Percentiles rank a stretch among this genome's conserved stretches.
phyloP scores from a whole-genome alignment of 2,113 vertebrate genomes.

The Plestiodon gilberti region DNA sequence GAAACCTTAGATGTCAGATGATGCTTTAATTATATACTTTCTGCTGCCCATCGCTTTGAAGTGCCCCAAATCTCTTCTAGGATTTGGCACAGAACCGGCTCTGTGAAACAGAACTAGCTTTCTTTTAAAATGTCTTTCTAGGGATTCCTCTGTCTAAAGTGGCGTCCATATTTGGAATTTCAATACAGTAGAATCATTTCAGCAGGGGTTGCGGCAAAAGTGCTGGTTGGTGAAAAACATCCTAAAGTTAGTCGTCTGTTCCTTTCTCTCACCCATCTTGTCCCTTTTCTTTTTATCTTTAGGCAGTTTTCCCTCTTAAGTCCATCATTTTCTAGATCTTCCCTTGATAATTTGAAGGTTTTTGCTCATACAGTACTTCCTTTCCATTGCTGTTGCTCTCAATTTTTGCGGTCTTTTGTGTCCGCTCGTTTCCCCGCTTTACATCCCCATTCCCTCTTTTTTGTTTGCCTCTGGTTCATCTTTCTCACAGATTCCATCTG shows the following conservation, averaged over 20 bases:
- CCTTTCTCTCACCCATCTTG: not conserved
- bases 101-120: not conserved
- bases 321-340: not conserved
- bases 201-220: constrained; percentile 1
- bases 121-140: not conserved
- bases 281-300: not conserved
- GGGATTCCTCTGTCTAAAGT: not conserved
- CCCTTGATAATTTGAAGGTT: not conserved
- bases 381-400: not conserved
- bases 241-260: not conserved
- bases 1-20: not conserved
- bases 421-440: not conserved
- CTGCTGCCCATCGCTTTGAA: not conserved
- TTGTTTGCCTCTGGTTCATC: not conserved
- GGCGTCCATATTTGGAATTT: constrained; percentile 4
- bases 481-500: constrained; percentile 22
- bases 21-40: constrained; percentile 7
- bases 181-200: constrained; percentile 21
- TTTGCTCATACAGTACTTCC: not conserved
- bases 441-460: too few species aligned
- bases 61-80: not conserved
- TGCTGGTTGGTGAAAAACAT: not conserved
- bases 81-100: accelerated
- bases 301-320: not conserved
- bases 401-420: not conserved